Conservation (phyloP, 2,113 vertebrate species). For the Prolemur simus region DNA sequence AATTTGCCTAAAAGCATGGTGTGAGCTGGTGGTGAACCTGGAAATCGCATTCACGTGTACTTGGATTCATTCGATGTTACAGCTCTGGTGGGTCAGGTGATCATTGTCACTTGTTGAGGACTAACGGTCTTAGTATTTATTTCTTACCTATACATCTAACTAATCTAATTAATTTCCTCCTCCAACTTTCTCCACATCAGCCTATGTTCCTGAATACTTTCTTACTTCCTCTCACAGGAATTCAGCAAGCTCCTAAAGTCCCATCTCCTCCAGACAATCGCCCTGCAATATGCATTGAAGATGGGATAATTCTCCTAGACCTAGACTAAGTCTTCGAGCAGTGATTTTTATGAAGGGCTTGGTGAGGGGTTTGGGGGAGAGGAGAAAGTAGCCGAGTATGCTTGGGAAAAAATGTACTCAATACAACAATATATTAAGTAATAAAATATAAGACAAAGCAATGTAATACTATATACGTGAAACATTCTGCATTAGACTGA, state of each 20-base stretch:
- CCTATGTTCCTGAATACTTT: background rate
- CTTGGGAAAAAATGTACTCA: background rate
- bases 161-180: background rate
- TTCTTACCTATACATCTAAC: background rate
- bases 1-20: background rate
- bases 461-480: background rate
- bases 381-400: background rate
- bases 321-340: background rate
- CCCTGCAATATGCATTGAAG: background rate
- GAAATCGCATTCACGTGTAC: background rate
- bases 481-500: background rate
- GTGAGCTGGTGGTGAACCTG: background rate
- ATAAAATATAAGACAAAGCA: background rate
- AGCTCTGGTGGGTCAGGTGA: background rate
- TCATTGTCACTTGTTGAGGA: background rate
- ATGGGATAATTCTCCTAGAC: background rate
- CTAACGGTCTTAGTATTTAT: background rate
- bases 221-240: constrained; percentile 1
- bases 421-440: background rate
- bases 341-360: background rate
- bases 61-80: background rate
- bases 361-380: background rate
- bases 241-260: background rate
- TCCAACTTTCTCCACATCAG: background rate
- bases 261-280: background rate